phyloP scores from a whole-genome alignment of 2,888 invertebrate genomes.

The Ypsolopha sequella region DNA sequence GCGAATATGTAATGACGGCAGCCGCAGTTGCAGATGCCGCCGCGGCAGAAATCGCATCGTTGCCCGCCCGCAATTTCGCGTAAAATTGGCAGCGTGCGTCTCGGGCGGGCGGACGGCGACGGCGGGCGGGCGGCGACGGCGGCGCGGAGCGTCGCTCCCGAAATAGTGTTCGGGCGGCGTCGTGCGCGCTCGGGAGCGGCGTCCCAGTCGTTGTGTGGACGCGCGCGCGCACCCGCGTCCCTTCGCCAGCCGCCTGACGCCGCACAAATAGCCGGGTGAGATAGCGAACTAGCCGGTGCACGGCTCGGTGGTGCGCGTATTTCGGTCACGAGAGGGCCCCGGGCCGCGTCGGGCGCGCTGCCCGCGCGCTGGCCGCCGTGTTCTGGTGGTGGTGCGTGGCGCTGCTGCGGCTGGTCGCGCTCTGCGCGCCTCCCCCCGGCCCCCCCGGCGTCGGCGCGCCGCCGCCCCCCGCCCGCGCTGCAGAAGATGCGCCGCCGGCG shows the following conservation, averaged over 20 bases:
- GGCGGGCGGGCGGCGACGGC: slow-evolving; percentile 25
- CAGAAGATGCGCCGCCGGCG: slow-evolving; percentile 56
- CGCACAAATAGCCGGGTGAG: slow-evolving; percentile 43
- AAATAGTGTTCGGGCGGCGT: slow-evolving; percentile 69
- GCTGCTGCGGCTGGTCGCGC: slow-evolving; percentile 67
- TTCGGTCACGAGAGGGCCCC: slow-evolving; percentile 62
- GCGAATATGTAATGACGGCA: slow-evolving; percentile 21
- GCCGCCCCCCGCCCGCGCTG: slow-evolving; percentile 54
- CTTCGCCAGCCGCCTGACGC: slow-evolving; percentile 46
- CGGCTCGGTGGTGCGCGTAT: slow-evolving; percentile 59
- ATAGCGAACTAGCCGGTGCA: slow-evolving; percentile 14
- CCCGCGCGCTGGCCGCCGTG: slow-evolving; percentile 69
- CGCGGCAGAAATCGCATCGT: slow-evolving; percentile 65
- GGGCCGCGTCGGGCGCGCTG: slow-evolving; percentile 62
- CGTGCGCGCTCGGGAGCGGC: slow-evolving; percentile 58
- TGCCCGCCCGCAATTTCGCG: slow-evolving; percentile 71
- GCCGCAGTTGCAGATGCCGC: slow-evolving; percentile 43
- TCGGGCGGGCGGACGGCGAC: slow-evolving; percentile 28
- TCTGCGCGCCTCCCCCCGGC: slow-evolving; percentile 63
- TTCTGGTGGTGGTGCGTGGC: slow-evolving; percentile 69
- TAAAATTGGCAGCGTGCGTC: slow-evolving; percentile 67
- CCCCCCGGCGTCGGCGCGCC: slow-evolving; percentile 43
- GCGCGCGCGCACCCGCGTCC: slow-evolving; percentile 68
- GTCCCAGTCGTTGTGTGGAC: slow-evolving; percentile 66
- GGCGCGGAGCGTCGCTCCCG: slow-evolving; percentile 65